A percentile compares a stretch with the other conserved stretches of the same genome.
Evolutionary conservation across 2,113 vertebrate genomes (phyloP).

Genomic region (Hystrix cristata): DNA sequence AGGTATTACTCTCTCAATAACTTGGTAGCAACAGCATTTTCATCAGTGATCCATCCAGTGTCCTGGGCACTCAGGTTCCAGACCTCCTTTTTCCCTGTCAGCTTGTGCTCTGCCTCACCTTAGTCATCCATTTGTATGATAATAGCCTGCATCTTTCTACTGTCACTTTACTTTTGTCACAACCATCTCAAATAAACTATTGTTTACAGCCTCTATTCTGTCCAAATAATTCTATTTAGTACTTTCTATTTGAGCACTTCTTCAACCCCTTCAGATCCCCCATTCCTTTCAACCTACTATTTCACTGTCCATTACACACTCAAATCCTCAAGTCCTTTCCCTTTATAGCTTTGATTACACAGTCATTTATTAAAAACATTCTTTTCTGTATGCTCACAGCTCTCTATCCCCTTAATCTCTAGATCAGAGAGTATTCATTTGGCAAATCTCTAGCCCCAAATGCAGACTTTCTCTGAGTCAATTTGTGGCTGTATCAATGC

Average conservation of each 20-base stretch:
- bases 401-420: neutral
- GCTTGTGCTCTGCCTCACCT: neutral
- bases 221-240: slow-evolving; percentile 6
- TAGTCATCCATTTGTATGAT: neutral
- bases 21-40: neutral
- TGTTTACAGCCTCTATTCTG: neutral
- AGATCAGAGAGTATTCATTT: neutral
- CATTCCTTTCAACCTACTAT: neutral
- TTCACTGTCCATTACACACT: neutral
- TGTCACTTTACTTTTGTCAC: neutral
- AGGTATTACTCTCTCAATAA: neutral
- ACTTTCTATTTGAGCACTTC: neutral
- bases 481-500: neutral
- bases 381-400: neutral
- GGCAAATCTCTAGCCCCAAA: neutral
- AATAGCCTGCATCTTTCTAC: neutral
- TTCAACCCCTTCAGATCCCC: neutral
- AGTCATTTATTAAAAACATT: neutral
- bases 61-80: neutral
- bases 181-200: neutral
- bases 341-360: neutral
- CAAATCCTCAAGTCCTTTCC: neutral
- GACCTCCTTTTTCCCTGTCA: neutral
- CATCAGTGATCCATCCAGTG: neutral
- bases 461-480: neutral